phyloP scores from a whole-genome alignment of 2,888 invertebrate genomes.

The Pristionchus arcanus region DNA sequence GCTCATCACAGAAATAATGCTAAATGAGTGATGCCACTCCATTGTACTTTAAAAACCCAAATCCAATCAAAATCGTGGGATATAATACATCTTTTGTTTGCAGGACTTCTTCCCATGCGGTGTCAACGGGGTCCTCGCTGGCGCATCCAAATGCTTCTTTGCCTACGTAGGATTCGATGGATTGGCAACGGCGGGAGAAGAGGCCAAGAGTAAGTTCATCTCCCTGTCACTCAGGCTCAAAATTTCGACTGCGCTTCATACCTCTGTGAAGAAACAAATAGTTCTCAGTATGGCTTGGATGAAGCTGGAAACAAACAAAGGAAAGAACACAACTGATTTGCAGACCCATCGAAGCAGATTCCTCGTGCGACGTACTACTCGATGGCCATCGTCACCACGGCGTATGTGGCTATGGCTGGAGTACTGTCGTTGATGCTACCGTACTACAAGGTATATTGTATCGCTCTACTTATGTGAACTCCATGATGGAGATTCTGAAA shows the following conservation, averaged over 20 bases:
- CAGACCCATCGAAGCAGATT: slow-evolving; percentile 66
- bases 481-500: no score
- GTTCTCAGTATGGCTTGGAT: background rate
- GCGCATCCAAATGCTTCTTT: slow-evolving; percentile 67
- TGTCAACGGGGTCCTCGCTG: slow-evolving; percentile 60
- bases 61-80: background rate
- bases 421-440: slow-evolving; percentile 68
- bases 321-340: slow-evolving; percentile 25
- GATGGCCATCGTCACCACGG: slow-evolving; percentile 61
- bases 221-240: background rate
- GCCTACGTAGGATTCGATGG: slow-evolving; percentile 67
- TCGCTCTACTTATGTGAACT: background rate
- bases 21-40: background rate
- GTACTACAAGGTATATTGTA: slow-evolving; percentile 62
- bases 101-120: slow-evolving; percentile 62
- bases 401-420: slow-evolving; percentile 66
- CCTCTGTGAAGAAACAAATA: background rate
- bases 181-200: slow-evolving; percentile 66
- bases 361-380: slow-evolving; percentile 68
- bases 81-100: background rate
- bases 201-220: slow-evolving; percentile 61
- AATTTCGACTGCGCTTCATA: background rate
- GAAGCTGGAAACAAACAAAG: background rate
- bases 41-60: no score
- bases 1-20: background rate